Conservation (phyloP, 2,888 invertebrate species). For the Pollenia amentaria region DNA sequence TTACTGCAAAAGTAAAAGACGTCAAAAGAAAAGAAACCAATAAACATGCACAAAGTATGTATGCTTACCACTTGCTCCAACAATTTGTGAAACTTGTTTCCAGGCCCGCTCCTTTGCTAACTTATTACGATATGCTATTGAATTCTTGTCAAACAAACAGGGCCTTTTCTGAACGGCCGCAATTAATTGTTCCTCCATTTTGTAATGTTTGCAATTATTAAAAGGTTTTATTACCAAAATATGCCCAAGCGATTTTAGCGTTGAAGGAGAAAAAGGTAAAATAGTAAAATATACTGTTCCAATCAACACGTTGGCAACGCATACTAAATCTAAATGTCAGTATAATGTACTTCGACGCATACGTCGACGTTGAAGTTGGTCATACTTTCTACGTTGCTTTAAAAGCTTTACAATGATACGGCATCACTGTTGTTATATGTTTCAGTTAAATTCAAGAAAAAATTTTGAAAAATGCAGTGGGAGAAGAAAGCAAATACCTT, state of each 20-base stretch:
- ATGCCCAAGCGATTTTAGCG: background rate
- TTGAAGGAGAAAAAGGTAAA: background rate
- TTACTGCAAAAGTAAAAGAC: background rate
- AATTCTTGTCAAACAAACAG: background rate
- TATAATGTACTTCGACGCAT: no score
- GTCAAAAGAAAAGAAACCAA: background rate
- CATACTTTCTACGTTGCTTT: no score
- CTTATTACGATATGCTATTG: background rate
- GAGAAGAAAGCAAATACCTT: no score
- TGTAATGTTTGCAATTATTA: background rate
- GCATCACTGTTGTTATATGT: no score
- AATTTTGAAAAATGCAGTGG: no score
- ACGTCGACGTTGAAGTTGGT: no score
- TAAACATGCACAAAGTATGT: background rate
- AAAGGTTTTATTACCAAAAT: background rate
- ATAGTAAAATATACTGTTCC: background rate
- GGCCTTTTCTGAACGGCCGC: background rate
- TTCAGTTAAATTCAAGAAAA: no score
- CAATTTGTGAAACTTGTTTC: background rate
- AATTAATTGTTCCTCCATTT: background rate
- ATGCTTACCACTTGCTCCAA: background rate
- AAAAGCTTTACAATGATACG: no score
- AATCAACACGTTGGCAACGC: conserved; percentile 15
- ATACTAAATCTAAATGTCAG: background rate
- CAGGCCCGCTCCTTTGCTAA: background rate